Evolutionary conservation across 2,797 vertebrate genomes (phyloP).

Genomic region (Columba guinea): DNA sequence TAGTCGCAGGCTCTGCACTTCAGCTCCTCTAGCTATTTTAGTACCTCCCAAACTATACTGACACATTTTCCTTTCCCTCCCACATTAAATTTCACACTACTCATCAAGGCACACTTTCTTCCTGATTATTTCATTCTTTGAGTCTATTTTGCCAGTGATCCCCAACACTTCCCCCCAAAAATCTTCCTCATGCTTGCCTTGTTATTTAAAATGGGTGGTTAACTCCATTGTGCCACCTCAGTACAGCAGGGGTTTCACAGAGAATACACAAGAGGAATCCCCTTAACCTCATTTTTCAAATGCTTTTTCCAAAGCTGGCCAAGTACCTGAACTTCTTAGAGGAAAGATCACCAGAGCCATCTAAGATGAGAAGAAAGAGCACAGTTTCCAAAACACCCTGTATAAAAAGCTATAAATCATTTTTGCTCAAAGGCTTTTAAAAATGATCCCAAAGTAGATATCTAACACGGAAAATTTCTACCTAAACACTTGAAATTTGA

Average conservation of each 20-base stretch:
- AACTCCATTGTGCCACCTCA: not conserved
- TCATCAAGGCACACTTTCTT: not conserved
- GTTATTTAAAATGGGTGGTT: not conserved
- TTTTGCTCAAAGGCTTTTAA: not conserved
- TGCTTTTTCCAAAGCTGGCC: not conserved
- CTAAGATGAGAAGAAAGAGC: not conserved
- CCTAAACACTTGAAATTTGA: not conserved
- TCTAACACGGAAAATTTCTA: not conserved
- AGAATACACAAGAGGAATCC: not conserved
- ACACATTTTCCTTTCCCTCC: constrained; percentile 32
- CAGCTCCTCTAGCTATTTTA: constrained; percentile 29
- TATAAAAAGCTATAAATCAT: not conserved
- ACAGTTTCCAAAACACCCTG: not conserved
- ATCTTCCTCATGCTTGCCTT: not conserved
- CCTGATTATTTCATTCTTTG: not conserved
- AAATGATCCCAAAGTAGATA: not conserved
- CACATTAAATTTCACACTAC: not conserved
- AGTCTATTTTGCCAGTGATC: not conserved
- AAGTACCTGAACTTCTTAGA: not conserved
- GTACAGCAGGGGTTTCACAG: not conserved
- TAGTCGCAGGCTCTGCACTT: not conserved
- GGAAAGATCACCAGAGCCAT: not conserved
- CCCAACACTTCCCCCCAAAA: not conserved
- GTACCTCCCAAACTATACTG: not conserved
- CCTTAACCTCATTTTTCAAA: not conserved